phyloP scores from a whole-genome alignment of 2,888 invertebrate genomes.

The Idaea biselata region DNA sequence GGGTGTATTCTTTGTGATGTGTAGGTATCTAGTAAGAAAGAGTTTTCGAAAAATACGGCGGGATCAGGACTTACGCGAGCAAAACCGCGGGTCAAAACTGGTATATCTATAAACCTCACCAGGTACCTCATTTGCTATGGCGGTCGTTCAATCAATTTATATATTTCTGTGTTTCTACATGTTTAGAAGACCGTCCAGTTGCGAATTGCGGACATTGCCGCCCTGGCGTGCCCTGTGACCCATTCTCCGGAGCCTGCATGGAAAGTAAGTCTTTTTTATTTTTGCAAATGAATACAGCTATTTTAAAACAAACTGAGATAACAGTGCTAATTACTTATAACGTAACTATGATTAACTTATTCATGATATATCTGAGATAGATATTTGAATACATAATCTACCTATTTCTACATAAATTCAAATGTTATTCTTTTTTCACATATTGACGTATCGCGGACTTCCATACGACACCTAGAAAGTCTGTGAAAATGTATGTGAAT shows the following conservation, averaged over 20 bases:
- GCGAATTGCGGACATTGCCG: constrained; percentile 88
- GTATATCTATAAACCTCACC: too few relatives aligned
- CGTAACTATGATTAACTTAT: constrained; percentile 5
- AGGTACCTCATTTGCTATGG: background rate
- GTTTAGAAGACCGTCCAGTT: constrained; percentile 45
- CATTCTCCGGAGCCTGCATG: constrained; percentile 89
- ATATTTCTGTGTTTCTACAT: background rate
- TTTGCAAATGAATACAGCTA: constrained; percentile 6
- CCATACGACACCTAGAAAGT: constrained; percentile 63
- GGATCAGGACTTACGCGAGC: too few relatives aligned
- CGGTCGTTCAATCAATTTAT: background rate
- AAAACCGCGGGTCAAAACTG: background rate
- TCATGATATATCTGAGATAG: constrained; percentile 18
- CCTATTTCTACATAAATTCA: constrained; percentile 36
- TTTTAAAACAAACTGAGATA: constrained; percentile 16
- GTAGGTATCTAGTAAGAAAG: too few relatives aligned
- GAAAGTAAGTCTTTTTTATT: constrained; percentile 83
- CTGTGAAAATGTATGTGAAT: constrained; percentile 48
- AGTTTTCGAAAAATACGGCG: too few relatives aligned
- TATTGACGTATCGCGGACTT: constrained; percentile 54
- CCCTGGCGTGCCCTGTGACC: constrained; percentile 88
- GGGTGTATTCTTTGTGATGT: too few relatives aligned
- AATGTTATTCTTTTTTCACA: constrained; percentile 42
- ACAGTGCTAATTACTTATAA: constrained; percentile 34
- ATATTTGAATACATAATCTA: constrained; percentile 24